Percentiles rank a stretch among this genome's conserved stretches.
Evolutionary conservation across 2,888 invertebrate genomes (phyloP).

Genomic region (Perizoma flavofasciatum): DNA sequence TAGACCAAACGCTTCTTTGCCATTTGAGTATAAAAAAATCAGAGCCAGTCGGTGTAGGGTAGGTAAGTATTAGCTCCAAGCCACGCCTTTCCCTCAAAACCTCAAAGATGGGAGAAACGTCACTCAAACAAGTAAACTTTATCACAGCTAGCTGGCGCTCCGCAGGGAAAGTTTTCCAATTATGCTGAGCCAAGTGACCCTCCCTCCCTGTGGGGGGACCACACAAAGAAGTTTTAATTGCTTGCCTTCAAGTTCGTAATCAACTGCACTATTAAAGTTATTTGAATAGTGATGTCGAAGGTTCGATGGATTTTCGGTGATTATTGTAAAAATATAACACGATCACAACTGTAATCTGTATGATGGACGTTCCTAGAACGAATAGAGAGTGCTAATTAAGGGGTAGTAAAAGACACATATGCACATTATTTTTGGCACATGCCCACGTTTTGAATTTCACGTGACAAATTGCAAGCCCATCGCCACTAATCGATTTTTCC

Average conservation of each 20-base stretch:
- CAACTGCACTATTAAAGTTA: slow-evolving; percentile 70
- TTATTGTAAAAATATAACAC: slow-evolving; percentile 13
- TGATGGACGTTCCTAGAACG: too few species aligned
- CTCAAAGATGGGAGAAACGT: slow-evolving; percentile 35
- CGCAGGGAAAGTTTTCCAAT: slow-evolving; percentile 54
- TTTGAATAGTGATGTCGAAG: slow-evolving; percentile 48
- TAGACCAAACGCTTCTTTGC: too few species aligned
- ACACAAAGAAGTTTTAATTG: slow-evolving; percentile 83
- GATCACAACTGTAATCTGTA: too few species aligned
- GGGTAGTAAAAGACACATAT: too few species aligned
- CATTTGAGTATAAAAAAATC: too few species aligned
- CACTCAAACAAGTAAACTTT: slow-evolving; percentile 39
- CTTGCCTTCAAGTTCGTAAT: slow-evolving; percentile 72
- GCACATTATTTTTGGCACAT: too few species aligned
- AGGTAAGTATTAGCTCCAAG: too few species aligned
- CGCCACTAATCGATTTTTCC: too few species aligned
- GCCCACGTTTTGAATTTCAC: too few species aligned
- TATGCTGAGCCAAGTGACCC: slow-evolving; percentile 75
- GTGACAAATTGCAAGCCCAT: too few species aligned
- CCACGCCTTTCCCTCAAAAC: slow-evolving; percentile 19
- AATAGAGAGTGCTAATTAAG: too few species aligned
- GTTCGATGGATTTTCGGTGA: slow-evolving; percentile 29
- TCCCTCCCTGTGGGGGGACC: slow-evolving; percentile 51
- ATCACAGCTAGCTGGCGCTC: slow-evolving; percentile 36
- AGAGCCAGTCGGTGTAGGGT: too few species aligned